Percentiles rank a stretch among this genome's conserved stretches.
phyloP scores from a whole-genome alignment of 1,140 invertebrate species.

The Apis mellifera region Amel_HAv3.1 CM009937.2:11814001-11814500 shows the following conservation, averaged over 20 bases:
- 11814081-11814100: no score
- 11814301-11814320: not conserved
- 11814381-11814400: conserved; percentile 60
- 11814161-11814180: no score
- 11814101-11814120: no score
- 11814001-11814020: no score
- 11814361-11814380: conserved; percentile 38
- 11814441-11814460: conserved; percentile 64
- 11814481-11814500: not conserved
- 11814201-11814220: not conserved
- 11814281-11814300: conserved; percentile 8
- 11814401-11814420: conserved; percentile 55
- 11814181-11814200: no score
- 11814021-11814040: no score
- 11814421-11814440: conserved; percentile 63
- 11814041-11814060: no score
- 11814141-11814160: no score
- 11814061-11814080: no score
- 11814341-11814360: conserved; percentile 30
- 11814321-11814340: conserved; percentile 9
- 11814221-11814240: not conserved
- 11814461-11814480: conserved; percentile 47
- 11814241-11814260: not conserved
- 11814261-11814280: not conserved
- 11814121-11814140: no score